Base-by-base conservation (phyloP, 2,797 vertebrate genomes). In the Sebastiscus albofasciatus region DNA sequence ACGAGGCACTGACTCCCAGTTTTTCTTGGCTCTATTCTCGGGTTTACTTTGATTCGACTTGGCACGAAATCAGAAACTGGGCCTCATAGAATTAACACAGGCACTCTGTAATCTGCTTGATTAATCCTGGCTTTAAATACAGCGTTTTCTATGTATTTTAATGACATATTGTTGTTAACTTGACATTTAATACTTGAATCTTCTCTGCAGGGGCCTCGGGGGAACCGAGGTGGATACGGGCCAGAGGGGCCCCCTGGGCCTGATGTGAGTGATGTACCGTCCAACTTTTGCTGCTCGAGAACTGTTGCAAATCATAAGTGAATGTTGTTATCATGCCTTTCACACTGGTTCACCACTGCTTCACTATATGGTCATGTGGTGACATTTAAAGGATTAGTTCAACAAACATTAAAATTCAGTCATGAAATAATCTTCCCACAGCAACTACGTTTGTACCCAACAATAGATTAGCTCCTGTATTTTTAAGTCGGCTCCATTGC, bases 191-290 rank as follows among this genome's bases (percentile, higher is more conserved):
- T 29, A n/a, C n/a, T 72, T 82, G 34, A 72, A 73, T 64, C n/a
- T 86, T 85, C 72, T 64, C 42, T 85, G 20, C 80, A 97, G 97
- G 97, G 97, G 1, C 81, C 93, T 79, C 89, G 6, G 0, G 97
- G 97, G 14, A 82, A 86, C 64, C 95, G 96, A 85, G 97, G 97
- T 24, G 82, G 66, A 0, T 18, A 36, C 0, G 97, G 97, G 14
- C 86, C 86, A 55, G 96, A 96, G 72, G 97, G 97, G 6, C 81
- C 91, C 1, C 2, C 58, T 10, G 97, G 97, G 9, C 93, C 83
- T 62, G 94, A 96, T 80, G 96, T 96, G 83, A 95, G 95, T 94
- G 20, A 67, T 24, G 42, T 12, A 2, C 18, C 8, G 0, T 71
- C 39, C 2, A 1, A n/a, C 24, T 72, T 0, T 8, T 36, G 14